Percentiles rank a stretch among this genome's conserved stretches.
phyloP scores from a whole-genome alignment of 2,797 vertebrate genomes.

The Antennarius maculatus region DNA sequence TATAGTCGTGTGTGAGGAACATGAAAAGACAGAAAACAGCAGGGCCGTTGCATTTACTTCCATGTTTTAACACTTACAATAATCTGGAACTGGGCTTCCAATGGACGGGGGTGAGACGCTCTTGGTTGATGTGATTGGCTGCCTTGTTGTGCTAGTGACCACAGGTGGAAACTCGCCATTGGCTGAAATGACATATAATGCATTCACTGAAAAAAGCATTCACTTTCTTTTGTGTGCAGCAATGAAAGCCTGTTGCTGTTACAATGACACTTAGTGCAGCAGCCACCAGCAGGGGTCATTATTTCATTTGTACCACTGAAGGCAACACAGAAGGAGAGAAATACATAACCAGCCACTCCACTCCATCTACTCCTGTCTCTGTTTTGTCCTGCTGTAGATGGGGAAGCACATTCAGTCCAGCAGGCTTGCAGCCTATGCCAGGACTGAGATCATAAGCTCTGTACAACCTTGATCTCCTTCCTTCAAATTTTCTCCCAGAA shows the following conservation, averaged over 20 bases:
- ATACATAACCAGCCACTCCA: slow-evolving; percentile 32
- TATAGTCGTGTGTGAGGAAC: slow-evolving; percentile 6
- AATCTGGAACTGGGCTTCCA: slow-evolving; percentile 34
- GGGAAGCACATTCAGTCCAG: slow-evolving; percentile 47
- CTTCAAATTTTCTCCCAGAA: slow-evolving; percentile 44
- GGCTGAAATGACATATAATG: slow-evolving; percentile 71
- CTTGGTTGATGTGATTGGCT: slow-evolving; percentile 37
- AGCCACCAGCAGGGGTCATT: slow-evolving; percentile 65
- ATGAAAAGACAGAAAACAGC: slow-evolving; percentile 5
- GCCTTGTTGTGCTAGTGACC: slow-evolving; percentile 53
- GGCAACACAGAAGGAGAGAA: slow-evolving; percentile 14
- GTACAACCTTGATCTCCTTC: slow-evolving; percentile 55
- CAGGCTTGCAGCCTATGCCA: slow-evolving; percentile 46
- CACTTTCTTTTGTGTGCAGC: slow-evolving; percentile 15
- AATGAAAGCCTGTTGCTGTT: slow-evolving; percentile 24
- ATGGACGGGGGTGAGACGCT: slow-evolving; percentile 57
- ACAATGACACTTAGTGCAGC: slow-evolving; percentile 8
- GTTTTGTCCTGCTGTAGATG: slow-evolving; percentile 19
- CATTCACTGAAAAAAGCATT: slow-evolving; percentile 16
- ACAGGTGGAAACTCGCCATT: slow-evolving; percentile 84
- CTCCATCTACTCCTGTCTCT: slow-evolving; percentile 22
- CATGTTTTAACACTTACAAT: slow-evolving; percentile 73
- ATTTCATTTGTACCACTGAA: slow-evolving; percentile 59
- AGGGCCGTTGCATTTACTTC: not conserved
- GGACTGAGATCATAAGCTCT: slow-evolving; percentile 50